phyloP scores from a whole-genome alignment of 2,113 vertebrate species.

The Melanerpes aurifrons region DNA sequence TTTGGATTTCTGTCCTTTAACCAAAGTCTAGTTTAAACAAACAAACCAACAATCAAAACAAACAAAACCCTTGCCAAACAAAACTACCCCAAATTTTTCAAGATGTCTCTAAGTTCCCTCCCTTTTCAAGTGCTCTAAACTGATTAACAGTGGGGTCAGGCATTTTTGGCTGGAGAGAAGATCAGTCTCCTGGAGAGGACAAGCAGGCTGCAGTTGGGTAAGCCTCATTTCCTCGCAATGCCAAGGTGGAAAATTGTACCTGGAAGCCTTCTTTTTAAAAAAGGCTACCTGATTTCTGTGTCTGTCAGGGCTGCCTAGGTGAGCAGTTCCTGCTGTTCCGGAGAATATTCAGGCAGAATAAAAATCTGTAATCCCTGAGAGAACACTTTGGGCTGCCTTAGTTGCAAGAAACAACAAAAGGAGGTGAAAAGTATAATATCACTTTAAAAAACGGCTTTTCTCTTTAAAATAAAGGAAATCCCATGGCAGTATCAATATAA shows the following conservation, averaged over 20 bases:
- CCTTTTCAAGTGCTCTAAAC: not conserved
- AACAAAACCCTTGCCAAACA: not conserved
- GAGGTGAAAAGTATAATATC: not conserved
- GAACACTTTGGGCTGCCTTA: not conserved
- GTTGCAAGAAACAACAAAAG: not conserved
- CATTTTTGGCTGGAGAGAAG: not conserved
- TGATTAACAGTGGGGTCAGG: not conserved
- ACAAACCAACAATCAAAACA: too few relatives aligned
- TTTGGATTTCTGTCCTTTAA: not conserved
- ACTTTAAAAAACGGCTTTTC: not conserved
- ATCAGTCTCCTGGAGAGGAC: accelerated
- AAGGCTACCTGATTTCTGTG: not conserved
- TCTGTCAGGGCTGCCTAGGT: not conserved
- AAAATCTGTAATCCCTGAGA: not conserved
- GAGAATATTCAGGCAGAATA: not conserved
- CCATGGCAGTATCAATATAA: not conserved
- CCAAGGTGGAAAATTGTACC: not conserved
- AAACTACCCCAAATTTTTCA: not conserved
- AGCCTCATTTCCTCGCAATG: accelerated
- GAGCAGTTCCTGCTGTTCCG: not conserved
- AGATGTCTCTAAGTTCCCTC: not conserved
- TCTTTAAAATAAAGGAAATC: not conserved
- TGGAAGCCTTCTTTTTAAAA: not conserved
- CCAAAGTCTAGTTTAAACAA: not conserved
- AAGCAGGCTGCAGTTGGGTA: not conserved